Base-by-base conservation (phyloP, 2,113 vertebrate genomes). In the Potamarius usumacintae region DNA sequence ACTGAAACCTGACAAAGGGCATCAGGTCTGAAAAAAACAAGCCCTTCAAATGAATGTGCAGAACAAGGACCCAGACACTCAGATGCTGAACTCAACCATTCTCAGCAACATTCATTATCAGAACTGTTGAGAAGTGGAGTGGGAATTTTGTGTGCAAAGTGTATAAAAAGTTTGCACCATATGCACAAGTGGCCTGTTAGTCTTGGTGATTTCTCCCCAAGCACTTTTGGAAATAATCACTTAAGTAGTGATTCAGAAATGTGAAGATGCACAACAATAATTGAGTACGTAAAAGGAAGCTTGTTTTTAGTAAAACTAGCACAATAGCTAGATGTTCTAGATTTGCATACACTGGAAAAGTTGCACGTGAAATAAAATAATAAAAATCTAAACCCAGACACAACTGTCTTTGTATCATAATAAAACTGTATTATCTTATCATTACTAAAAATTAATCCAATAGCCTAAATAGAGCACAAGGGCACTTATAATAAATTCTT, bases 1-100 rank as follows among this genome's bases (percentile, higher is more conserved):
- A 90, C 79, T 82, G 85, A 78, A 87, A 84, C 88, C 93, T 90
- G 89, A 92, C 79, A 90, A 92, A 84, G 80, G 83, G 84, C 91
- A 90, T 91, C 91, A 91, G 79, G 62, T 88, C 85, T 83, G 34
- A 89, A 65, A 60, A 63, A 60, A 87, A 72, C 42, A 42, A 89
- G 86, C 77, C 81, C 71, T 86, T 69, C 74, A 91, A 34, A 91
- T 90, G 88, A 86, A 91, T 87, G 89, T 82, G 72, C 22, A 80
- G 58, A 53, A 83, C 30, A 87, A 89, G 85, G 85, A 88, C 14
- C 57, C 20, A 30, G 83, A 30, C 86, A 89, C 87, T 87, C 50
- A 90, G 0, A 14, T 71, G 69, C 89, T 88, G 58, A 52, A 81
- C 71, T 60, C 82, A 83, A 78, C 79, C 87, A 87, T 88, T 86